Base-by-base conservation (phyloP, 2,888 invertebrate genomes). In the Beris chalybata region DNA sequence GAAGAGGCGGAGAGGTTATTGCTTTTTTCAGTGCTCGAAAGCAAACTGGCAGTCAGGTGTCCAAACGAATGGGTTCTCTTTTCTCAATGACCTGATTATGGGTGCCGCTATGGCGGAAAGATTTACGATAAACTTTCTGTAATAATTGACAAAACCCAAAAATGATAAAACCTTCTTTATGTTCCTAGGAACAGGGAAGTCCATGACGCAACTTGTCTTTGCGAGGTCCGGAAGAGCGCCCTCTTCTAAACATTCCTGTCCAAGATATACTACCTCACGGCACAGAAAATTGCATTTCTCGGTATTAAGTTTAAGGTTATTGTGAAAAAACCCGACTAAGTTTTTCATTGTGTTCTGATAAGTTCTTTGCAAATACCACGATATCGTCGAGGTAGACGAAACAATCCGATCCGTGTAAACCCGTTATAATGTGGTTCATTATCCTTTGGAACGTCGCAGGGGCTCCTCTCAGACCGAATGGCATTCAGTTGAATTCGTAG, bases 321-420 rank as follows among this genome's bases (percentile, higher is more conserved):
- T 32, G 32, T 4, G 32, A 32, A 7, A 32, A 32, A 32, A 32
- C 32, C 32, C 7, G 4, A 7, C 5, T 7, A 5, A 48, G 48
- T 11, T 15, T 48, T 48, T 4, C 48, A 15, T 48, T 48, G 12
- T 48, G 48, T 48, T 48, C 48, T 12, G 11, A 4, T 15, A 48
- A 15, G 11, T 48, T 48, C 11, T 48, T 48, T 5, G 4, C 48
- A 15, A 48, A 48, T 5, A 15, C 15, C 5, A 48, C 48, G 12
- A 48, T 48, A 15, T 48, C 48, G 11, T 48, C 48, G 4, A 48
- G 48, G 48, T 48, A 48, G 4, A 48, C 48, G 5, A 13, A 48
- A 48, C 48, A 48, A 48, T 48, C 15, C 4, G 11, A 6, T 4
- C 48, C n/a, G 4, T 48, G 5, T 48, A 48, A 15, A 6, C 48